phyloP scores from a whole-genome alignment of 2,888 invertebrate species.

The Melolontha melolontha region DNA sequence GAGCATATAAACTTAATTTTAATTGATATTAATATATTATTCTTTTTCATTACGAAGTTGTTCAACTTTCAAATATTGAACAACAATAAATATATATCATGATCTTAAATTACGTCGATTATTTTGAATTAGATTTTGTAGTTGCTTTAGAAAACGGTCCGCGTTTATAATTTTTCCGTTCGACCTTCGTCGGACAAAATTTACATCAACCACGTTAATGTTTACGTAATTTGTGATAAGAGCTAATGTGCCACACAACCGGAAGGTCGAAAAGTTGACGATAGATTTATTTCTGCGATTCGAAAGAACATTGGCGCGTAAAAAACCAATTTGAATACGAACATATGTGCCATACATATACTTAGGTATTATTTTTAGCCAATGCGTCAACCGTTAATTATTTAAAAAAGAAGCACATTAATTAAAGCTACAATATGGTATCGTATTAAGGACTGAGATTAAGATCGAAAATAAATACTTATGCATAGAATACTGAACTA shows the following conservation, averaged over 20 bases:
- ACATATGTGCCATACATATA: background rate
- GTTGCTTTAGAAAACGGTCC: too few species aligned
- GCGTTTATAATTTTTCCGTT: background rate
- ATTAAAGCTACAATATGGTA: conserved; percentile 1
- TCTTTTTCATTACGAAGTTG: too few species aligned
- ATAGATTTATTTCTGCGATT: conserved; percentile 13
- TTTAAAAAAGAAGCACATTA: background rate
- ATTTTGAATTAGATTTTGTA: too few species aligned
- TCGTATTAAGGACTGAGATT: conserved; percentile 16
- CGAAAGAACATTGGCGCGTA: background rate
- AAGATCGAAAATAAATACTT: conserved; percentile 24
- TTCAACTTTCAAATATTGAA: too few species aligned
- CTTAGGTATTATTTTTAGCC: conserved; percentile 20
- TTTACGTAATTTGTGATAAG: conserved; percentile 13
- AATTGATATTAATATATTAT: too few species aligned
- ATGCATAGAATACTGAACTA: background rate
- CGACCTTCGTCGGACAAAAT: conserved; percentile 6
- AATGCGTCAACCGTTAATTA: conserved; percentile 30
- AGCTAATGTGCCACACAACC: background rate
- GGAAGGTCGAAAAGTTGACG: conserved; percentile 16
- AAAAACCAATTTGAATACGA: conserved; percentile 25
- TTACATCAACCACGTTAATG: background rate
- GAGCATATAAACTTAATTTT: too few species aligned
- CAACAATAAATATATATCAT: too few species aligned
- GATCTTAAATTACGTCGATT: too few species aligned